Evolutionary conservation across 2,797 vertebrate species (phyloP), one percentile per base, ranked within the genome.

Genomic region (Anas capensis): DNA sequence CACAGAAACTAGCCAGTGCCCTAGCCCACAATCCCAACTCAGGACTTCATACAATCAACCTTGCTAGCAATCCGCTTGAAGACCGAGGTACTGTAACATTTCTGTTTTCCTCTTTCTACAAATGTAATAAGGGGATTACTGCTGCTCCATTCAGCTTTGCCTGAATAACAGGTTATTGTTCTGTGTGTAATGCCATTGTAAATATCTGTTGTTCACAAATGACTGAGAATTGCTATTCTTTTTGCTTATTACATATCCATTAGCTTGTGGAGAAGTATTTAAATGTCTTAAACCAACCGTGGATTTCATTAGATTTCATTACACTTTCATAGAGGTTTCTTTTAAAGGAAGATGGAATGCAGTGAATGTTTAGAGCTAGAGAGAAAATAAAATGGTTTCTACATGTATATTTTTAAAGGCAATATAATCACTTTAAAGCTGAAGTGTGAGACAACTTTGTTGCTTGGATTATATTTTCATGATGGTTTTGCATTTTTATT

Each of bases 21-120:
- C 98, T 99, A 88, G 98, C 98, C 66, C 98, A 99, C 80, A 99
- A 99, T 97, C 96, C 98, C 92, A 98, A 86, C 98, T 99, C 99
- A 98, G 99, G 98, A 98, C 99, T 99, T 94, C 98, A 99, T 95
- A 99, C 98, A 1, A 98, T 99, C 97, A 99, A 99, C 98, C 99
- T 99, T 95, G 98, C 99, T 93, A 99, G 98, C 97, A 99, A 99
- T 97, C 98, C 98, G 14, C 98, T 99, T 92, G 99, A 99, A 98
- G 99, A 99, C 73, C 97, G 99, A 99, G 99, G 99, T 99, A 98
- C 2, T 6, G 61, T 82, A 33, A 66, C 21, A 20, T n/a, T 85
- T 61, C 29, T 4, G 1, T 16, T 86, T 88, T 77, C 66, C 54
- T 21, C 11, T 75, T 88, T 69, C 61, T 73, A 8, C 31, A 82